A percentile compares a stretch with the other conserved stretches of the same genome.
phyloP scores from a whole-genome alignment of 1,140 invertebrate genomes.

The Drosophila elegans region DNA sequence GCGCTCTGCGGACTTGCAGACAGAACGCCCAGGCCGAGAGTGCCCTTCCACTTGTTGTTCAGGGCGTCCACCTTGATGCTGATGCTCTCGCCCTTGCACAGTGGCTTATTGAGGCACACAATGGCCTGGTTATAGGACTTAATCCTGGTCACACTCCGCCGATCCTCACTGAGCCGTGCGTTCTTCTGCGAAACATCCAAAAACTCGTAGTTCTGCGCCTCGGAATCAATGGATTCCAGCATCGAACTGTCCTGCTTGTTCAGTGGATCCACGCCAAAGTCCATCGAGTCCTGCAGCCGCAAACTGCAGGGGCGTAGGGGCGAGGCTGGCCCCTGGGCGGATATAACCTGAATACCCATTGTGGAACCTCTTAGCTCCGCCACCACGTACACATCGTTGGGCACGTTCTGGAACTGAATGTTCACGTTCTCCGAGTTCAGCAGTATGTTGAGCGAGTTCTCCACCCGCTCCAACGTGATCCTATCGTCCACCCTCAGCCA shows the following conservation, averaged over 20 bases:
- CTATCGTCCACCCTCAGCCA: slow-evolving; percentile 91
- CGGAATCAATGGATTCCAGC: slow-evolving; percentile 83
- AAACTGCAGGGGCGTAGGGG: slow-evolving; percentile 86
- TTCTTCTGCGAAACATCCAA: slow-evolving; percentile 91
- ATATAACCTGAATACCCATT: slow-evolving; percentile 88
- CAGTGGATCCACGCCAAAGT: slow-evolving; percentile 87
- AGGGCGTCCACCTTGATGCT: slow-evolving; percentile 89
- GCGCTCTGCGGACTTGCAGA: slow-evolving; percentile 88
- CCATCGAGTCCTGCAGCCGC: slow-evolving; percentile 88
- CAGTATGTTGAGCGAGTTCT: slow-evolving; percentile 87
- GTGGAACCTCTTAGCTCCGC: slow-evolving; percentile 90
- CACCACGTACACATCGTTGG: slow-evolving; percentile 86
- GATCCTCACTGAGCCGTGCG: slow-evolving; percentile 87
- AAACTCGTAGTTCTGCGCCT: slow-evolving; percentile 86
- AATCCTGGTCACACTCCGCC: slow-evolving; percentile 60
- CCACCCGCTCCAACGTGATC: slow-evolving; percentile 88
- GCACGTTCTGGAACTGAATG: slow-evolving; percentile 91
- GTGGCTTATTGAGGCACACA: slow-evolving; percentile 76
- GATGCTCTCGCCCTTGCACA: slow-evolving; percentile 82
- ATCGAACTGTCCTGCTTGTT: slow-evolving; percentile 85
- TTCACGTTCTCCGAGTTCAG: slow-evolving; percentile 94
- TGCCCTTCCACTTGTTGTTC: slow-evolving; percentile 92
- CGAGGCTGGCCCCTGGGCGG: slow-evolving; percentile 85
- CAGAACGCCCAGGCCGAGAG: slow-evolving; percentile 90
- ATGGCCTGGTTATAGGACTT: slow-evolving; percentile 82